Percentiles rank a stretch among this genome's conserved stretches.
These are phyloP conservation scores for Ptychoptera contaminata DNA, from an alignment of 2,888 invertebrate genomes.

Conservation along the genomic window DNA sequence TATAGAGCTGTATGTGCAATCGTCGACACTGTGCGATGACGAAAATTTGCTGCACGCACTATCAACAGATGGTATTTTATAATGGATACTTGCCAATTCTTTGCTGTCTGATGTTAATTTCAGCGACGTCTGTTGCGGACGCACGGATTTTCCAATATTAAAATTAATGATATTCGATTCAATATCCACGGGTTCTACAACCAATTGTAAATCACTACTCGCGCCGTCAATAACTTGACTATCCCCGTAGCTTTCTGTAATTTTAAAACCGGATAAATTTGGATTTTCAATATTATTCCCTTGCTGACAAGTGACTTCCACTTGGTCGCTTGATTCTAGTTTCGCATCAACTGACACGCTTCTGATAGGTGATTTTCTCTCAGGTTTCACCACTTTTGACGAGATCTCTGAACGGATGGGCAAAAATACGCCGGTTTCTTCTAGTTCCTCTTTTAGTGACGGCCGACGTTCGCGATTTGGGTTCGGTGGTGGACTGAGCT, in stretches of 20 bases:
- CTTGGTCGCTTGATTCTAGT: no score
- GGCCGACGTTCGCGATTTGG: no score
- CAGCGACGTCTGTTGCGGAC: conserved; percentile 14
- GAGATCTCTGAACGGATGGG: no score
- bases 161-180: conserved; percentile 17
- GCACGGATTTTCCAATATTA: conserved; percentile 26
- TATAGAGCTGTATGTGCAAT: no score
- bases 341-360: no score
- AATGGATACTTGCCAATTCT: conserved; percentile 2
- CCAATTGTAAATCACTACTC: conserved; percentile 1
- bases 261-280: conserved; percentile 12
- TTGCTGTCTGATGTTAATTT: conserved; percentile 7
- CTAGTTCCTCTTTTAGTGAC: no score
- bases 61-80: conserved; percentile 7
- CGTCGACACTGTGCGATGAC: conserved; percentile 3
- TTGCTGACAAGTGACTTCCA: neutral
- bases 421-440: no score
- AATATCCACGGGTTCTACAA: neutral
- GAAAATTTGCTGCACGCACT: neutral
- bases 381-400: neutral
- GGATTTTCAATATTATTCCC: conserved; percentile 14
- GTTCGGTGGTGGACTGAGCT: no score
- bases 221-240: no score
- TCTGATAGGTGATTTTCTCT: no score
- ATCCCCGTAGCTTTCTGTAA: no score